These are phyloP conservation scores for Dinomys branickii DNA, from an alignment of 2,113 vertebrate species.

Conservation along the genomic window DNA sequence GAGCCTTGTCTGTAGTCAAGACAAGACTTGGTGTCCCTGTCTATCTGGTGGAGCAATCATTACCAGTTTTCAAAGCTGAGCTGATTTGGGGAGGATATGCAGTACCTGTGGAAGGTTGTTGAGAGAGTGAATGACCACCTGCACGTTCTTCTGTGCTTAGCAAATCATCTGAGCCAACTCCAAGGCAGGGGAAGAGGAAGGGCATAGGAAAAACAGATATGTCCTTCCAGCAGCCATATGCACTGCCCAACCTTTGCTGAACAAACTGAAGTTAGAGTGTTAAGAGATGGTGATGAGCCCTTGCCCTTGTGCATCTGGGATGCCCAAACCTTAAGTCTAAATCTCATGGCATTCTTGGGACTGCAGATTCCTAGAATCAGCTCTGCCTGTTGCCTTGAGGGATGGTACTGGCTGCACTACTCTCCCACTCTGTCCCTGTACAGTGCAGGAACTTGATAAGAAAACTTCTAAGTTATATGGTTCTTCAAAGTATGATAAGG, in stretches of 20 bases:
- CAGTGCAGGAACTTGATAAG: background rate
- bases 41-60: background rate
- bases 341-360: constrained; percentile 51
- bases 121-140: background rate
- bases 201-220: background rate
- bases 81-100: background rate
- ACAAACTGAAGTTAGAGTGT: background rate
- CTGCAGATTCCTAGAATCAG: constrained; percentile 24
- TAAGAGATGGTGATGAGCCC: background rate
- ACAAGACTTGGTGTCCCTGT: background rate
- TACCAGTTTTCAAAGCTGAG: background rate
- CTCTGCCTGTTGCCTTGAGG: background rate
- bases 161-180: background rate
- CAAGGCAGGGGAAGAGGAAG: background rate
- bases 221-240: background rate
- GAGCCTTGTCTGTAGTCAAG: background rate
- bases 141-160: background rate
- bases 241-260: background rate
- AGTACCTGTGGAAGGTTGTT: background rate
- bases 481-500: background rate
- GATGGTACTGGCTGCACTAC: background rate
- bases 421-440: background rate
- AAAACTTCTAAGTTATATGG: background rate
- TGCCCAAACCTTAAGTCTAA: background rate
- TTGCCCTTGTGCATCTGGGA: background rate